Evolutionary conservation across 2,888 invertebrate species (phyloP).

Genomic region (Zele albiditarsus): DNA sequence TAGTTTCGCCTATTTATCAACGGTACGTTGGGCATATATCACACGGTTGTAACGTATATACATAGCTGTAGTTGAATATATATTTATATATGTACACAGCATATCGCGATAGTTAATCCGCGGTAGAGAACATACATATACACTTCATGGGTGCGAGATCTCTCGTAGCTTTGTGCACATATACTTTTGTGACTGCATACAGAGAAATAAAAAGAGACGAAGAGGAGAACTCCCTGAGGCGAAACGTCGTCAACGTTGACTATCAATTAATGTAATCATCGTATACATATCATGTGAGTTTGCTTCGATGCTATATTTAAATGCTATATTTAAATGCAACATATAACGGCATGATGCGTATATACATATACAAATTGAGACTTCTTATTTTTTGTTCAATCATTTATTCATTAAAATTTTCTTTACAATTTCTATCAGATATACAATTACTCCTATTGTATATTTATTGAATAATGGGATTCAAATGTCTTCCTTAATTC

Average conservation of each 20-base stretch:
- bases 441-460: background rate
- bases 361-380: constrained; percentile 41
- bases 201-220: constrained; percentile 22
- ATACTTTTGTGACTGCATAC: constrained; percentile 16
- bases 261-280: constrained; percentile 55
- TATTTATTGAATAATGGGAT: too few species aligned
- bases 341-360: constrained; percentile 50
- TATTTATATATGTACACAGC: constrained; percentile 39
- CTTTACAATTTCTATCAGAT: background rate
- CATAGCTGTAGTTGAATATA: constrained; percentile 23
- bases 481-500: too few species aligned
- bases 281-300: constrained; percentile 47
- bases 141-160: constrained; percentile 31
- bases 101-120: constrained; percentile 39
- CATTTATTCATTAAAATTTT: too few species aligned
- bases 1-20: constrained; percentile 55
- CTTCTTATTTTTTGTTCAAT: background rate
- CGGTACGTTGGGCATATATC: constrained; percentile 52
- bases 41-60: constrained; percentile 43
- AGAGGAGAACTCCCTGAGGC: constrained; percentile 40
- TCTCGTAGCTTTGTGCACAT: constrained; percentile 35
- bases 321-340: constrained; percentile 41
- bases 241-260: constrained; percentile 49
- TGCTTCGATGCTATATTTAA: constrained; percentile 42
- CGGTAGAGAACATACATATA: constrained; percentile 3